Evolutionary conservation across 2,888 invertebrate species (phyloP).

Genomic region (Muschampia plurimacula): DNA sequence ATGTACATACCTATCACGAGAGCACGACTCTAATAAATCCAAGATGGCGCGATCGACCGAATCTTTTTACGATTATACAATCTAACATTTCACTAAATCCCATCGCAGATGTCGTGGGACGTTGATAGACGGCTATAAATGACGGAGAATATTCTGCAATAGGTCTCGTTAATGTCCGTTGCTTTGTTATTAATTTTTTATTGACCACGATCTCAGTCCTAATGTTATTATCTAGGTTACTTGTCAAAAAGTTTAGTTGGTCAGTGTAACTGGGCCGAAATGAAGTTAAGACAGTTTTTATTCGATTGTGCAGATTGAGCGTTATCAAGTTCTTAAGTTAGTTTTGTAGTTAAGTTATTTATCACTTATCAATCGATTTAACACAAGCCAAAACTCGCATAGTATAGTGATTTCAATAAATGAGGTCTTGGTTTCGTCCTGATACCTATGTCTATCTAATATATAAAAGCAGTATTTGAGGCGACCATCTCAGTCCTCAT

Average conservation of each 20-base stretch:
- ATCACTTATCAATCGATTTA: no score
- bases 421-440: no score
- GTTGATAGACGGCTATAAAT: slow-evolving; percentile 1
- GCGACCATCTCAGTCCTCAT: no score
- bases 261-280: neutral
- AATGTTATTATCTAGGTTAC: slow-evolving; percentile 5
- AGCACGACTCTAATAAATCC: slow-evolving; percentile 16
- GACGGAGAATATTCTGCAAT: neutral
- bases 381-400: no score
- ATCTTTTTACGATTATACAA: slow-evolving; percentile 31
- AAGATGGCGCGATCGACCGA: slow-evolving; percentile 9
- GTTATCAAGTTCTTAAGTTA: no score
- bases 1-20: neutral
- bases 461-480: no score
- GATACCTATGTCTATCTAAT: no score
- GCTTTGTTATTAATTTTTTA: neutral
- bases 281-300: neutral
- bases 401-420: no score
- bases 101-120: neutral
- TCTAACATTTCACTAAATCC: neutral
- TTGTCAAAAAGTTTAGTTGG: slow-evolving; percentile 2
- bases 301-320: neutral
- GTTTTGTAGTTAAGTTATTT: no score
- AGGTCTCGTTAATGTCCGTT: neutral
- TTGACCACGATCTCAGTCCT: neutral